These are phyloP conservation scores for Pocillopora grandis DNA, from an alignment of 92 coral and sea anemone species.

Conservation along the genomic window DNA sequence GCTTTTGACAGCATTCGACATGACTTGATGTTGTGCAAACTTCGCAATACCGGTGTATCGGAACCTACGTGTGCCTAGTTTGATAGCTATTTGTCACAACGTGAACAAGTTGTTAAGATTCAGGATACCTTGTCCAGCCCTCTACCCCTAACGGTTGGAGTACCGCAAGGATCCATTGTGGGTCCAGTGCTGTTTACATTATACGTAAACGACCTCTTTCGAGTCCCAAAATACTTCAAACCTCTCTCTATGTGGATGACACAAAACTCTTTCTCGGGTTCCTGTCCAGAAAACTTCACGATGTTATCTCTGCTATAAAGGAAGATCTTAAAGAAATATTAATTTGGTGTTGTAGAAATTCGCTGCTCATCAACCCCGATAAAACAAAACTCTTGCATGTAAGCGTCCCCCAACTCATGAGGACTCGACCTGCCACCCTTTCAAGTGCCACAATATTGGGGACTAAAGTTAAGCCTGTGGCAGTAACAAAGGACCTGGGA, in stretches of 20 bases:
- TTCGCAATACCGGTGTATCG: constrained; percentile 34
- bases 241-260: constrained; percentile 43
- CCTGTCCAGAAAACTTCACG: constrained; percentile 20
- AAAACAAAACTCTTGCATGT: too few relatives aligned
- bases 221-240: constrained; percentile 36
- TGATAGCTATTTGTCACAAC: constrained; percentile 9
- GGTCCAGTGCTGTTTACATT: too few relatives aligned
- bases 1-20: constrained; percentile 41
- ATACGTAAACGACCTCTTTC: constrained; percentile 29
- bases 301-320: constrained; percentile 30
- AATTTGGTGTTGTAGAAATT: too few relatives aligned
- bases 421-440: too few relatives aligned
- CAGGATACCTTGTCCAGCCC: too few relatives aligned
- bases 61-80: constrained; percentile 20
- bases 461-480: too few relatives aligned
- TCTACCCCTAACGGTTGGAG: too few relatives aligned
- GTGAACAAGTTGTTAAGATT: constrained; percentile 9
- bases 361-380: too few relatives aligned
- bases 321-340: constrained; percentile 19
- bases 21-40: constrained; percentile 29
- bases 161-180: too few relatives aligned
- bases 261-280: constrained; percentile 40
- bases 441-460: too few relatives aligned
- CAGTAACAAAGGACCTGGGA: too few relatives aligned
- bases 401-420: too few relatives aligned